Evolutionary conservation across 1,140 invertebrate species (phyloP), one percentile per base, ranked within the genome.

Genomic region (Stegodyphus dumicola): DNA sequence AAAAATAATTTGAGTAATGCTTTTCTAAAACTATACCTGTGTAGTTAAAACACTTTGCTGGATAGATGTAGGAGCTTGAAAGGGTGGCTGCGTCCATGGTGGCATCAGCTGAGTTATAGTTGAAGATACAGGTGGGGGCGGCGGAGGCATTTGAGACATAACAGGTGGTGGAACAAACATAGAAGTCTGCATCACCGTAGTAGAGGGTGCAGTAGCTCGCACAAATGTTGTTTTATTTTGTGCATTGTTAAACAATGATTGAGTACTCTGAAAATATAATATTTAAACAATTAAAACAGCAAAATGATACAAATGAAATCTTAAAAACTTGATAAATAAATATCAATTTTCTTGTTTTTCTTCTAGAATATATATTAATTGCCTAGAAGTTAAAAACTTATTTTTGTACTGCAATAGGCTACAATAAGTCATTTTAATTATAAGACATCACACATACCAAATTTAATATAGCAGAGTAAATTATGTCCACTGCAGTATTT

Each of bases 111-210:
- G 48, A 13, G 79, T 66, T 9, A 11, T 6, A 10, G 60, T 49
- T 49, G 75, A 77, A 18, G 71, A n/a, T 18, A 77, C 77, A 13
- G 86, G 86, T 49, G 70, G 69, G 49, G 85, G 85, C 2, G 85
- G 85, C 5, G 86, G 86, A 13, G 86, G 86, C 78, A 83, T 86
- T n/a, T 73, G 73, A 52, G 70, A 78, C 71, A 71, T 86, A 33
- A 77, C 60, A 6, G 86, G 78, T 6, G 78, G 73, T 11, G 73
- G 77, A 33, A 79, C 60, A 13, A 77, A 75, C 80, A 83, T 84
- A 13, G 64, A 17, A 33, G 74, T 85, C 17, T 85, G 81, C 48
- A 76, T 66, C 17, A 70, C 77, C 9, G 81, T 85, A 11, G 81
- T 54, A 17, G 81, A 74, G n/a, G 81, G 74, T n/a, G 69, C 65